Conservation (phyloP, 2,797 vertebrate genomes). For the Atherinosoma microstoma region DNA sequence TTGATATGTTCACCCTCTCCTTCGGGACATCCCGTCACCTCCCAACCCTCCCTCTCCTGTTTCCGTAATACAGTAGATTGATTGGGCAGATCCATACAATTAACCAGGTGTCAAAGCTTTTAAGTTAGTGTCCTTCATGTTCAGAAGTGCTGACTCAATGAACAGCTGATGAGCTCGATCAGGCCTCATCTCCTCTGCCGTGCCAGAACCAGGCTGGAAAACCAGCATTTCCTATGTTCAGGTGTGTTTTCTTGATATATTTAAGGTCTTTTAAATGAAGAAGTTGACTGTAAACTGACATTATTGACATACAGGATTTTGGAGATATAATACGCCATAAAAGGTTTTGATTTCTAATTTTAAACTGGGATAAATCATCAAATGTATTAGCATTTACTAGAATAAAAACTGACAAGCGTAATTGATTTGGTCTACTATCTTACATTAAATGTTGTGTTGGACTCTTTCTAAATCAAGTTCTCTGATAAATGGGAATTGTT, state of each 20-base stretch:
- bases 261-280: not conserved
- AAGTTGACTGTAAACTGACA: not conserved
- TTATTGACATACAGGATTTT: no score
- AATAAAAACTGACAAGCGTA: no score
- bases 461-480: no score
- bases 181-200: conserved; percentile 2
- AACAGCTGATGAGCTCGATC: not conserved
- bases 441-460: no score
- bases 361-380: no score
- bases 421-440: no score
- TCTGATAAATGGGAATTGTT: no score
- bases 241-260: not conserved
- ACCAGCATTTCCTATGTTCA: not conserved
- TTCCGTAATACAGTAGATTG: conserved; percentile 59
- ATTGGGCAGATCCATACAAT: conserved; percentile 69
- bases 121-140: conserved; percentile 60
- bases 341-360: no score
- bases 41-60: conserved; percentile 14
- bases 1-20: conserved; percentile 8
- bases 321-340: no score
- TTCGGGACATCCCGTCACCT: not conserved
- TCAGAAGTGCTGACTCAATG: conserved; percentile 54
- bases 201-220: not conserved
- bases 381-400: no score
- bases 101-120: conserved; percentile 60